A percentile compares a stretch with the other conserved stretches of the same genome.
Evolutionary conservation across 1,140 invertebrate genomes (phyloP).

Genomic region (Rhopalosiphum padi): DNA sequence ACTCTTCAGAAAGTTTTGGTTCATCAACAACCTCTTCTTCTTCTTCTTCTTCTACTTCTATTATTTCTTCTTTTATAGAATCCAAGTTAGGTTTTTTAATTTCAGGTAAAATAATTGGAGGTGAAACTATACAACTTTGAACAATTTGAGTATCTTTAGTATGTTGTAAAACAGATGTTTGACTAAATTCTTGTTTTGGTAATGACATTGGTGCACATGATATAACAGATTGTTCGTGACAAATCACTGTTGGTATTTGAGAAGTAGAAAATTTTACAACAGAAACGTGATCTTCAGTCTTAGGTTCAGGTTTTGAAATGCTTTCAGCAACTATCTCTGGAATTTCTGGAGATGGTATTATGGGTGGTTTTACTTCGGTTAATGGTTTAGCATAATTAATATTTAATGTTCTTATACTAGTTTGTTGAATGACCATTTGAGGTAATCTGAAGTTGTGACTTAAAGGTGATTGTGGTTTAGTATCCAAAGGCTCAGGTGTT

Average conservation of each 20-base stretch:
- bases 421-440: constrained; percentile 53
- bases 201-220: constrained; percentile 19
- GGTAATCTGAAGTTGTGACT: constrained; percentile 54
- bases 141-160: constrained; percentile 37
- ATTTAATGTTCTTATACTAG: constrained; percentile 40
- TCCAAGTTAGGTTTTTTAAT: neutral
- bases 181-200: constrained; percentile 44
- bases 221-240: constrained; percentile 46
- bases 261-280: constrained; percentile 45
- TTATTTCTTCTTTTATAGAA: neutral
- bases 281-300: constrained; percentile 49
- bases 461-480: constrained; percentile 43
- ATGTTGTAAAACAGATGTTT: constrained; percentile 42
- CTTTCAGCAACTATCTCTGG: neutral
- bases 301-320: neutral
- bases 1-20: constrained; percentile 25
- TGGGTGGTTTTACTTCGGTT: constrained; percentile 31
- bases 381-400: constrained; percentile 51
- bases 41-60: constrained; percentile 49
- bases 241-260: constrained; percentile 1
- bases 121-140: constrained; percentile 44
- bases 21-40: neutral
- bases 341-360: constrained; percentile 16
- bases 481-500: neutral
- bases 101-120: neutral